Conservation (phyloP, 2,888 invertebrate genomes). For the Stictocephala bisonia region DNA sequence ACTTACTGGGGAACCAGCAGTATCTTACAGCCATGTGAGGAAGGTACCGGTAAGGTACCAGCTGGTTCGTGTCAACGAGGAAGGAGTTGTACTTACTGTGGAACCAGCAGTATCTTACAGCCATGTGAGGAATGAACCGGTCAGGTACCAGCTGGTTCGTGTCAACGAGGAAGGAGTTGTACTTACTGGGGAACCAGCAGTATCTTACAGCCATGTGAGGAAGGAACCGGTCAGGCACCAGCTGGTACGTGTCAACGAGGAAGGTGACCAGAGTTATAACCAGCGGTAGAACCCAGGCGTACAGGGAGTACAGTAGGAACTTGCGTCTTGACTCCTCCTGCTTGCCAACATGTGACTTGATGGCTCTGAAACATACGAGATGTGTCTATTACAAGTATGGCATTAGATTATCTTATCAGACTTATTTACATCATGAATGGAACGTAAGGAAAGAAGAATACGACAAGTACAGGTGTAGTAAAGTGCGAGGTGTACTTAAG, state of each 20-base stretch:
- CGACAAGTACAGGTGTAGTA: no score
- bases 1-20: constrained; percentile 78
- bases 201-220: constrained; percentile 72
- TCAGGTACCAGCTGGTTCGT: constrained; percentile 62
- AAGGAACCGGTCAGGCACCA: constrained; percentile 67
- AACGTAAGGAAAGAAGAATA: no score
- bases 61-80: constrained; percentile 65
- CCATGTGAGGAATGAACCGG: constrained; percentile 72
- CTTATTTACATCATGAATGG: no score
- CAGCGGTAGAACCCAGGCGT: constrained; percentile 77
- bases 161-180: constrained; percentile 69
- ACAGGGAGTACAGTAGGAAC: constrained; percentile 75
- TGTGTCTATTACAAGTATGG: no score
- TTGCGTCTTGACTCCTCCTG: constrained; percentile 57
- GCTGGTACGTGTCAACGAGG: constrained; percentile 65
- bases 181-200: constrained; percentile 77
- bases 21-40: constrained; percentile 72
- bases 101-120: constrained; percentile 75
- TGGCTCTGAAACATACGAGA: constrained; percentile 37
- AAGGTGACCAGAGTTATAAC: constrained; percentile 69
- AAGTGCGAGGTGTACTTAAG: no score
- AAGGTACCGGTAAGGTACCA: constrained; percentile 67
- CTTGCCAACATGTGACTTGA: constrained; percentile 46
- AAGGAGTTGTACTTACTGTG: constrained; percentile 68
- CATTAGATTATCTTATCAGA: no score